Base-by-base conservation (phyloP, 2,888 invertebrate species). In the Xestia c-nigrum region DNA sequence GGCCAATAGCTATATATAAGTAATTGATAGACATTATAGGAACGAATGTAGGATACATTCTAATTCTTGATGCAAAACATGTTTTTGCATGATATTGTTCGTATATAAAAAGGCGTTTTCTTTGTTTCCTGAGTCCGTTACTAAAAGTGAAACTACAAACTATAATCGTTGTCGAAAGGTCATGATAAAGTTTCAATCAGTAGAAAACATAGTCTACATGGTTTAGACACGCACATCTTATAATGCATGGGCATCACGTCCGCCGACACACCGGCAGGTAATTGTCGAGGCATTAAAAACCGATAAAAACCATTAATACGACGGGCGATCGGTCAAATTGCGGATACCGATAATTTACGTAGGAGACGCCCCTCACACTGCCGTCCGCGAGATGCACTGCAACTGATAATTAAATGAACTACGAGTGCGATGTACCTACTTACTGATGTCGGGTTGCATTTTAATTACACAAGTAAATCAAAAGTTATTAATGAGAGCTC, bases 251-350 rank as follows among this genome's bases (percentile, higher is more conserved):
- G 80, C 79, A 67, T 87, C 90, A 89, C 89, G 89, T 90, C 85
- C 85, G 84, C 87, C 83, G 82, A 84, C 88, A 89, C 85, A 84
- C 87, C 85, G 88, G 85, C 78, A 76, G 85, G 89, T 93, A 94
- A 94, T 94, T 92, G 91, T 89, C 81, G 85, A 89, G 84, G 89
- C 90, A 93, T 92, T 94, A 94, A 93, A 92, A 91, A 89, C 87
- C 91, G 91, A 93, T 94, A 94, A 93, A 90, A 92, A 91, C 88
- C 89, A 91, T 94, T 92, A 90, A 92, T 91, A 92, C 87, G 87
- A 88, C 87, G 86, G 88, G 88, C 86, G 89, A 92, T 92, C 91
- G 89, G 84, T 92, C 91, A 91, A 92, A 91, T 90, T 93, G 91
- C 92, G 91, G 91, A 93, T 91, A 90, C 90, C 86, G 89, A 90